These are phyloP conservation scores for Artemisiospiza belli DNA, from an alignment of 2,113 vertebrate species.

Conservation along the genomic window DNA sequence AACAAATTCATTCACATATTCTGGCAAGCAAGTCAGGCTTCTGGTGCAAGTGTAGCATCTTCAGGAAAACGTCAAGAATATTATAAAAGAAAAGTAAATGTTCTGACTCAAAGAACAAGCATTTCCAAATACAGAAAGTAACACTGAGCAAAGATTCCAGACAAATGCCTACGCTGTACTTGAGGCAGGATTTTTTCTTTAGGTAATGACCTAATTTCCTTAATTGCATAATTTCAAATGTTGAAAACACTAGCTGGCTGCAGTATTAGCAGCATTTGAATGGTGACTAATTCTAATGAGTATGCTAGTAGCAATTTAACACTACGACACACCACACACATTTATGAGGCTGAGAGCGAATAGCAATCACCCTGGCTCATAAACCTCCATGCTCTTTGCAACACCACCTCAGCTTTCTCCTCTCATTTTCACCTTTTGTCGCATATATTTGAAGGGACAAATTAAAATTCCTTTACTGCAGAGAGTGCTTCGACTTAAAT, in stretches of 20 bases:
- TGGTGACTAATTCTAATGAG: neutral
- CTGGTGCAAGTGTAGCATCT: neutral
- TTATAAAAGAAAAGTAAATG: neutral
- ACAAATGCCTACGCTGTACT: neutral
- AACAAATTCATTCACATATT: neutral
- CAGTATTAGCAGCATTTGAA: neutral
- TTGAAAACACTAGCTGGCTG: neutral
- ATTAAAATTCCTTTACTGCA: neutral
- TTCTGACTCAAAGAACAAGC: neutral
- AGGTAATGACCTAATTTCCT: neutral
- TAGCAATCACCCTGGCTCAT: neutral
- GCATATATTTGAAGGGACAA: neutral
- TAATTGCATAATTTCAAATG: neutral
- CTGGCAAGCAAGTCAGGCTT: neutral
- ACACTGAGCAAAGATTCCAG: neutral
- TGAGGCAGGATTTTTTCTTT: neutral
- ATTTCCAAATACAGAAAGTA: neutral
- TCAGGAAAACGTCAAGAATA: neutral
- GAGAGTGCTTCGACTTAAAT: neutral
- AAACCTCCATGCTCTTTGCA: neutral
- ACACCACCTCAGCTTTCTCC: neutral
- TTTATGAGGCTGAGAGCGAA: neutral
- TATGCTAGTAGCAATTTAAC: neutral
- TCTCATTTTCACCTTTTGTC: neutral
- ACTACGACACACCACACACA: neutral